Evolutionary conservation across 2,113 vertebrate genomes (phyloP), one percentile per base, ranked within the genome.

Genomic region (Gadus macrocephalus): DNA sequence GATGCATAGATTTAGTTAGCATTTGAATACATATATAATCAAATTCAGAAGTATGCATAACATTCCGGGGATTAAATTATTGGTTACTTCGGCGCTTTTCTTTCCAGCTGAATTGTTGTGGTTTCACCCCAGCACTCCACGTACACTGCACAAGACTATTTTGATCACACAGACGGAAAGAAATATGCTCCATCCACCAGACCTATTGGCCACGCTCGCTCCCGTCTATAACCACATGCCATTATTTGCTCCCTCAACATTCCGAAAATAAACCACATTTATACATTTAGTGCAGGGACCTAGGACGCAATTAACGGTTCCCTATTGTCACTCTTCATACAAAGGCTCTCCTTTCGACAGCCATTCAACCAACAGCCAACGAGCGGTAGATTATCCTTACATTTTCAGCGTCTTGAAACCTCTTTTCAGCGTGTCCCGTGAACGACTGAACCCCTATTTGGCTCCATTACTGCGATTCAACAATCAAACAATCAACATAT

Each of bases 111-210:
- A 42, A 55, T 5, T 25, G 3, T 58, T 15, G n/a, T 35, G 25
- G 62, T 69, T 71, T 71, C 25, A 53, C 73, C 67, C 73, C 25
- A 16, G 4, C 62, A 72, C 72, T 81, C 67, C 74, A 66, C 59
- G 28, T 73, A 65, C 66, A 68, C 76, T 38, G 68, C 5, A 60
- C 25, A 31, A 38, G 20, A 11, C 49, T 78, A 69, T 81, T 77
- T 66, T 59, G 7, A 74, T 68, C 55, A 15, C 49, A 53, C 6
- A 2, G 20, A 27, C n/a, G 31, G 35, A 65, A 38, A 61, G 22
- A 16, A 27, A 15, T 16, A 4, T n/a, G 6, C 25, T 25, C 5
- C 7, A 42, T n/a, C 35, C 61, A 38, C 17, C 5, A 62, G 15
- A 62, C 22, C 61, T 62, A 9, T 12, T 14, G n/a, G 58, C 58